These are phyloP conservation scores for Cyclophora albipunctata DNA, from an alignment of 2,888 invertebrate genomes.

Conservation along the genomic window DNA sequence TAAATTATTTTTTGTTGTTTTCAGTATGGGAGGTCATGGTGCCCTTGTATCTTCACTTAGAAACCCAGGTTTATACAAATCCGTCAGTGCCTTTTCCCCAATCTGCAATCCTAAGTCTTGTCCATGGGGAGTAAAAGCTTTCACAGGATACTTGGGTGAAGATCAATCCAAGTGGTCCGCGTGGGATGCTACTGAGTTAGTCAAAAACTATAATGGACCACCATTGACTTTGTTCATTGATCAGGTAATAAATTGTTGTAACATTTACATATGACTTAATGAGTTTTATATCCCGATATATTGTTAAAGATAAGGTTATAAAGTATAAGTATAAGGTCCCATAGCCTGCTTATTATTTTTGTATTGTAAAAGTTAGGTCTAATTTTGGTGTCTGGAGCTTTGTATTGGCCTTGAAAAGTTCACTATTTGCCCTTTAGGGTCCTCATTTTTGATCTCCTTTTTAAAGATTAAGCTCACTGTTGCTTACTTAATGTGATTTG, in stretches of 20 bases:
- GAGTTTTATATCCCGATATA: too few species aligned
- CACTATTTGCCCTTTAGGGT: too few species aligned
- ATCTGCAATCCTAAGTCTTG: constrained; percentile 91
- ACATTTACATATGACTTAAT: neutral
- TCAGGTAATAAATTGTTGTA: constrained; percentile 77
- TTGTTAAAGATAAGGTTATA: too few species aligned
- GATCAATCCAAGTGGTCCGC: constrained; percentile 82
- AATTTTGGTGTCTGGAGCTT: too few species aligned
- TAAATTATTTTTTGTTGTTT: constrained; percentile 25
- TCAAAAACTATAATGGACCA: constrained; percentile 87
- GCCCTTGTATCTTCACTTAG: constrained; percentile 92
- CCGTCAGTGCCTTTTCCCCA: constrained; percentile 96
- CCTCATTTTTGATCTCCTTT: too few species aligned
- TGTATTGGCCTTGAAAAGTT: too few species aligned
- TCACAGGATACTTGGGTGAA: constrained; percentile 86
- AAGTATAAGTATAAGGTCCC: too few species aligned
- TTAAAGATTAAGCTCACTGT: too few species aligned
- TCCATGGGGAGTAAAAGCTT: constrained; percentile 92
- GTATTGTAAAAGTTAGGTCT: too few species aligned
- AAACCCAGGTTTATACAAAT: constrained; percentile 90
- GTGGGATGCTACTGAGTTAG: constrained; percentile 93
- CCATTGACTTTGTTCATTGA: constrained; percentile 90
- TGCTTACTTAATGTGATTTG: too few species aligned
- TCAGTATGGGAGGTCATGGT: constrained; percentile 99
- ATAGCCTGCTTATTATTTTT: too few species aligned